Percentiles rank a stretch among this genome's conserved stretches.
Conservation (phyloP, 2,888 invertebrate genomes). For the Melanargia galathea region DNA sequence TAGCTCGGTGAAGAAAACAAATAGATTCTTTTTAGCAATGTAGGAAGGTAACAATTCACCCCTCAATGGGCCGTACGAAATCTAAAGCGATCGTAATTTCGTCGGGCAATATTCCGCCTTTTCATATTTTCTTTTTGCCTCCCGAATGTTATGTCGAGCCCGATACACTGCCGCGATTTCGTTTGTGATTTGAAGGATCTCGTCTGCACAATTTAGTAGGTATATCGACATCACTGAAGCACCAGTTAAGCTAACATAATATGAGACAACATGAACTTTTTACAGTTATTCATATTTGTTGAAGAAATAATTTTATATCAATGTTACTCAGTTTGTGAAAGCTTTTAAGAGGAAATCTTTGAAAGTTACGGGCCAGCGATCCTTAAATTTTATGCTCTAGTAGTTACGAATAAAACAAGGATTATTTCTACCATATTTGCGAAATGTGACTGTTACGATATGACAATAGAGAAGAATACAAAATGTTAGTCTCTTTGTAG, state of each 20-base stretch:
- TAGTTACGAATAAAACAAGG: conserved; percentile 47
- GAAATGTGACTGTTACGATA: conserved; percentile 51
- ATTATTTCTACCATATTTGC: conserved; percentile 48
- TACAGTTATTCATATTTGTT: too few species aligned
- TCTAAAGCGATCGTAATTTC: conserved; percentile 80
- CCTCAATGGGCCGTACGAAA: conserved; percentile 76
- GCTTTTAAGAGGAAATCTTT: conserved; percentile 14
- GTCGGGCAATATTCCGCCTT: conserved; percentile 79
- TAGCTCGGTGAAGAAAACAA: conserved; percentile 60
- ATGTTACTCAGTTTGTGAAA: background rate
- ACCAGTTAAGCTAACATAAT: conserved; percentile 34
- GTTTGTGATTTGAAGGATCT: conserved; percentile 78
- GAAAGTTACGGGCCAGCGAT: conserved; percentile 34
- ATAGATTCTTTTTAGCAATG: conserved; percentile 77
- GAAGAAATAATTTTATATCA: conserved; percentile 1
- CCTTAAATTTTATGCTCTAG: conserved; percentile 41
- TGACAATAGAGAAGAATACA: conserved; percentile 53
- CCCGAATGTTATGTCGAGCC: conserved; percentile 72
- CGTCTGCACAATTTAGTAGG: conserved; percentile 70
- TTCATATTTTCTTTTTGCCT: conserved; percentile 78
- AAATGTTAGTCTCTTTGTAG: conserved; percentile 60
- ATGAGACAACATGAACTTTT: conserved; percentile 31
- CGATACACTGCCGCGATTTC: conserved; percentile 76
- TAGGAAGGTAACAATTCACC: conserved; percentile 78
- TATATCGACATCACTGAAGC: conserved; percentile 65